Evolutionary conservation across 2,113 vertebrate genomes (phyloP), one percentile per base, ranked within the genome.

Genomic region (Pao palembangensis): DNA sequence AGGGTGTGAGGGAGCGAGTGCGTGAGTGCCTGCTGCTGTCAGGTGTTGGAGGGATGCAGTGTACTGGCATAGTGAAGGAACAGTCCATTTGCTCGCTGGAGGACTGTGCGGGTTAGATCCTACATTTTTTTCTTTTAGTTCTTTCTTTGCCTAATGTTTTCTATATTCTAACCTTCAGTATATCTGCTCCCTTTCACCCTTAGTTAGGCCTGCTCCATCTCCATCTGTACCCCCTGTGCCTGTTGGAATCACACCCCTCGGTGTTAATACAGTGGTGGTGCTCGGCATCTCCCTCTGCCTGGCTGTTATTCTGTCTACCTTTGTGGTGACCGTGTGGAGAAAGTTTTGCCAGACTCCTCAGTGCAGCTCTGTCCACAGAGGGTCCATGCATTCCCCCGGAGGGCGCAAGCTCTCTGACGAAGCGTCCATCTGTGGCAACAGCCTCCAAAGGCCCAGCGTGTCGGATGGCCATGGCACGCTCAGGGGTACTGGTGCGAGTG

Each of bases 31-130:
- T 96, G 69, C 79, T 88, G 59, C 88, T 94, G 67, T 92, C 86
- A 2, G 83, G 87, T 0, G 87, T 85, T 54, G 88, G 73, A 69
- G 90, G 90, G 20, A 61, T 91, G 21, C 84, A 88, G 64, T 98
- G 97, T 16, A 79, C 83, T 2, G 95, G 94, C 74, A 80, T 85
- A 43, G 68, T 90, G 4, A 92, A 73, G 31, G 94, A 98, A 71
- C 91, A 91, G 25, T 98, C 97, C 12, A 60, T 67, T 1, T 99
- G 97, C 66, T 99, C 95, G 0, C 90, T 99, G 81, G 96, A 98
- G 73, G 91, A 91, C 52, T 99, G 97, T 64, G 68, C 59, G 2
- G 87, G 96, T 98, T 88, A 3, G 93, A 19, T 46, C 25, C 19
- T 20, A 50, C 18, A 4, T 50, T 50, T 13, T 3, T 28, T 7